Conservation (phyloP, 2,113 vertebrate genomes). For the Emydura subglobosa region DNA sequence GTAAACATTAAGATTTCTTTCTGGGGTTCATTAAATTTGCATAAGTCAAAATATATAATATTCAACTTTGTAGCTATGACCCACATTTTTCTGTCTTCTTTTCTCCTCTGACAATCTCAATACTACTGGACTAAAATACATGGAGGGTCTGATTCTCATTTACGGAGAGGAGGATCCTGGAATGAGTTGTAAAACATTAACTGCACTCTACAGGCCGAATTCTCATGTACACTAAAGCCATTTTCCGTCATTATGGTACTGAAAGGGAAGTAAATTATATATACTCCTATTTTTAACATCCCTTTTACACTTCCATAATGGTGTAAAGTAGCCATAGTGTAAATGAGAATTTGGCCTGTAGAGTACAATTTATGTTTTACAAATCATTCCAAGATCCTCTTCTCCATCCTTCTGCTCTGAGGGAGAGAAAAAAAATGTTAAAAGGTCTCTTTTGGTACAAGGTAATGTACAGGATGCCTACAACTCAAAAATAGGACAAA, state of each 20-base stretch:
- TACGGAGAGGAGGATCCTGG: not conserved
- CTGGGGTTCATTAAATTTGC: constrained; percentile 67
- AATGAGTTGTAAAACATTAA: not conserved
- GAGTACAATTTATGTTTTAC: not conserved
- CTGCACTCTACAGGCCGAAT: not conserved
- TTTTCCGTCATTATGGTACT: not conserved
- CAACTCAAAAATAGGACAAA: fast-evolving
- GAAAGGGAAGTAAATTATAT: not conserved
- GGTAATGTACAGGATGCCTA: not conserved
- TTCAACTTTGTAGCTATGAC: constrained; percentile 23
- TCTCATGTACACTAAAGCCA: not conserved
- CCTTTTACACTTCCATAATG: fast-evolving
- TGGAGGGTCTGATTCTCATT: not conserved
- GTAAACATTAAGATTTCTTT: constrained; percentile 71
- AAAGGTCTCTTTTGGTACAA: not conserved
- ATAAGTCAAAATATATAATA: constrained; percentile 70
- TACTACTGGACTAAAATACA: not conserved
- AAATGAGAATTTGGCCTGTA: not conserved
- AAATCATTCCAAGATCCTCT: not conserved
- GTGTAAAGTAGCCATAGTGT: not conserved
- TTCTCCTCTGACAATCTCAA: not conserved
- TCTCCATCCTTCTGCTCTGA: not conserved
- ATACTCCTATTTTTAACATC: not conserved
- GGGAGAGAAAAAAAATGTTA: not conserved
- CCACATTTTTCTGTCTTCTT: not conserved